Conservation (phyloP, 2,797 vertebrate species). For the Merluccius polli region DNA sequence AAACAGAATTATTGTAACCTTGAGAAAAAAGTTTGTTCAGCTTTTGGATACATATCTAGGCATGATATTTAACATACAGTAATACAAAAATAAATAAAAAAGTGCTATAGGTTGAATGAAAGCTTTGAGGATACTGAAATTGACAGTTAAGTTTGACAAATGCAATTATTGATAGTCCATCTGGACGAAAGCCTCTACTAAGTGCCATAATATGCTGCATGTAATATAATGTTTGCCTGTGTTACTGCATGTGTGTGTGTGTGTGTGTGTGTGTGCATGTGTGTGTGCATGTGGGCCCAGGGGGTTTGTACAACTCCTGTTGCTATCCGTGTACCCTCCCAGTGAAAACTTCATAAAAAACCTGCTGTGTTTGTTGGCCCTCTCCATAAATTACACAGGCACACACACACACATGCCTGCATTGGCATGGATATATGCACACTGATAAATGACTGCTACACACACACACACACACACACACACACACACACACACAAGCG, state of each 20-base stretch:
- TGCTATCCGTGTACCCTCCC: constrained; percentile 3
- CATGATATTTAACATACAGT: neutral
- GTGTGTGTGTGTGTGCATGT: neutral
- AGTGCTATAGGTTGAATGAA: neutral
- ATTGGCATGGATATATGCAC: neutral
- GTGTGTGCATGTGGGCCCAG: neutral
- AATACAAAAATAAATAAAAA: no score
- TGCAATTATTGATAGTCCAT: neutral
- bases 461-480: constrained; percentile 7
- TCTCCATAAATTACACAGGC: neutral
- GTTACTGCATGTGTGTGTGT: neutral
- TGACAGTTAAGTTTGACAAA: neutral
- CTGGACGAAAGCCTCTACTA: neutral
- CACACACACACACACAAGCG: neutral
- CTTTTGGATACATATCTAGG: neutral
- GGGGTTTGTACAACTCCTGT: constrained; percentile 3
- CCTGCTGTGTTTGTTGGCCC: constrained; percentile 11
- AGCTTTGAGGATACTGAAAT: neutral
- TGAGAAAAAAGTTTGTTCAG: neutral
- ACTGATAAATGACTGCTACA: neutral
- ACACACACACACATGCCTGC: neutral
- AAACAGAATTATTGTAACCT: neutral
- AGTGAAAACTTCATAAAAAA: constrained; percentile 6
- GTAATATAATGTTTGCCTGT: neutral
- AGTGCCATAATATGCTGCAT: neutral